These are phyloP conservation scores for Lumbricus terrestris DNA, from an alignment of 2,888 invertebrate species.

Conservation along the genomic window DNA sequence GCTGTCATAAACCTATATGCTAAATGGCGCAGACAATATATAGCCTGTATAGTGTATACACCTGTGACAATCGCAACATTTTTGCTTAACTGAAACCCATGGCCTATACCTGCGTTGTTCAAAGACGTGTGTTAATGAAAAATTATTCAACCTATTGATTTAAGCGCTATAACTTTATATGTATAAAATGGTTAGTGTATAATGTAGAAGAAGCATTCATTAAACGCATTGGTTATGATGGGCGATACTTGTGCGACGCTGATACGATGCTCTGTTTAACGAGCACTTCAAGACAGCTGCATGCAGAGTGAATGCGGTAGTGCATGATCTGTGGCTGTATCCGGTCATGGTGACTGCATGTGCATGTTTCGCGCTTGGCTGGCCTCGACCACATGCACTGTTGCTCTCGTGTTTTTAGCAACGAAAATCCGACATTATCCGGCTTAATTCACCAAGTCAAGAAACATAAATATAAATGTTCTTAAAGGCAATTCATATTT, in stretches of 20 bases:
- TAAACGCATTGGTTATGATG: too few species aligned
- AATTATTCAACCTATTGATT: too few species aligned
- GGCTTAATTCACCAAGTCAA: constrained; percentile 3
- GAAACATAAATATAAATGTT: too few species aligned
- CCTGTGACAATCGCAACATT: neutral
- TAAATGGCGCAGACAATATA: too few species aligned
- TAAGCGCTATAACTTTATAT: neutral
- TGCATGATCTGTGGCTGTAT: neutral
- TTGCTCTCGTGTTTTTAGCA: neutral
- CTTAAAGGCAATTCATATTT: too few species aligned
- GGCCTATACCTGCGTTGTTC: too few species aligned
- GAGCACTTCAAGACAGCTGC: neutral
- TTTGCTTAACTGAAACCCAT: neutral
- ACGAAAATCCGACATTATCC: neutral
- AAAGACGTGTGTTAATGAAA: neutral
- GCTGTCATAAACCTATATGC: too few species aligned
- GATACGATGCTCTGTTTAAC: neutral
- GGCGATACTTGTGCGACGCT: neutral
- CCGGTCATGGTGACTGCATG: too few species aligned
- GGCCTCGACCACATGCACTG: neutral
- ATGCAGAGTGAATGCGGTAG: neutral
- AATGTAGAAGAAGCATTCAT: neutral
- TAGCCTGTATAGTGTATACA: too few species aligned
- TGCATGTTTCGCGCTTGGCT: neutral
- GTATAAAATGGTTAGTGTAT: neutral